Percentiles rank a stretch among this genome's conserved stretches.
Conservation (phyloP, 2,113 vertebrate genomes). For the Dascyllus trimaculatus region DNA sequence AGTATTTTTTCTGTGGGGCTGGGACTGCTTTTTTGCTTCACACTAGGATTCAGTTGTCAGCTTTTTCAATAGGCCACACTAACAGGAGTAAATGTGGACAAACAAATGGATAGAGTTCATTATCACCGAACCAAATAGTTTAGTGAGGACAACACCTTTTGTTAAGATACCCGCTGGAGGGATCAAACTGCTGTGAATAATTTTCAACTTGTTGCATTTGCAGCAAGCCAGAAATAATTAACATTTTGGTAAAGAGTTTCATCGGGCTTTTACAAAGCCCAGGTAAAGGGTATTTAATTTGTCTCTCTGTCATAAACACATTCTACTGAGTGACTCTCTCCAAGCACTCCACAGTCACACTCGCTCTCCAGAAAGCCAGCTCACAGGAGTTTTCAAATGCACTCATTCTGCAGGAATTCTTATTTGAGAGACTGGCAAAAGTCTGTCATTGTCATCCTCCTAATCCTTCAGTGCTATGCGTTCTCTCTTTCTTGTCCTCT, state of each 20-base stretch:
- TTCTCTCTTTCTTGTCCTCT: slow-evolving; percentile 4
- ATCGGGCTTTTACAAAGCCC: too few relatives aligned
- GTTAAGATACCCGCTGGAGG: too few relatives aligned
- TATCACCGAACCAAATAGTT: too few relatives aligned
- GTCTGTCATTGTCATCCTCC: slow-evolving; percentile 13
- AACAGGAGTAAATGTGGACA: too few relatives aligned
- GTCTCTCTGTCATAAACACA: slow-evolving; percentile 25
- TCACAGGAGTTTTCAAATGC: slow-evolving; percentile 17
- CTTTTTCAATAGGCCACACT: too few relatives aligned
- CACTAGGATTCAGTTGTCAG: too few relatives aligned
- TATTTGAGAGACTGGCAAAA: slow-evolving; percentile 17
- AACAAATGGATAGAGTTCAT: too few relatives aligned
- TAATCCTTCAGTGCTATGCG: slow-evolving; percentile 10
- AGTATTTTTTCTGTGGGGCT: too few relatives aligned
- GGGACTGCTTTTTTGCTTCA: too few relatives aligned
- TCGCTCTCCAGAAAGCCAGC: too few relatives aligned
- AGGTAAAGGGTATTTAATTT: slow-evolving; percentile 12
- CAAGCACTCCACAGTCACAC: slow-evolving; percentile 5
- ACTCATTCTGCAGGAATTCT: slow-evolving; percentile 12
- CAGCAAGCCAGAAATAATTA: neutral
- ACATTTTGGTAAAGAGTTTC: neutral
- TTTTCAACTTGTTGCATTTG: slow-evolving; percentile 1
- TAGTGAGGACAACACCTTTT: too few relatives aligned
- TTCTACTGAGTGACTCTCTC: slow-evolving; percentile 13
- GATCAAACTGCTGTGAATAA: neutral